Base-by-base conservation (phyloP, 2,797 vertebrate genomes). In the Antennarius maculatus region DNA sequence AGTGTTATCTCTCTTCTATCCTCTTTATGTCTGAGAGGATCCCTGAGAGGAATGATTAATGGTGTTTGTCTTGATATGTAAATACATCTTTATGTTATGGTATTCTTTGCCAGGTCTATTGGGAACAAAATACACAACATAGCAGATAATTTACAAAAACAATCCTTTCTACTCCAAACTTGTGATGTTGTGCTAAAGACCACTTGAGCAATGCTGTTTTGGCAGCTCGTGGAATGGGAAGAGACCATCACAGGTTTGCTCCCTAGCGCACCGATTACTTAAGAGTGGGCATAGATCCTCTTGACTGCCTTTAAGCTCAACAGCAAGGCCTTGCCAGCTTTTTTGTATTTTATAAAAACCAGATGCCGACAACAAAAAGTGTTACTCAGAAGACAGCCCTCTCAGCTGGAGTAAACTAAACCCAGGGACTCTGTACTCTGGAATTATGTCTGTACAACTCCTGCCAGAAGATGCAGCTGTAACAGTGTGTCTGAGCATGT, bases 401-500 rank as follows among this genome's bases (percentile, higher is more conserved):
- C 65, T 77, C 68, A 77, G 60, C 55, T 52, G 73, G 61, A 71
- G 65, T 71, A 63, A 86, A 81, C 69, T 12, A 67, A 80, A 82
- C 65, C 79, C 59, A 48, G 71, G 74, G 27, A 68, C 59, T 79
- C 54, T 63, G 59, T 74, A n/a, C 73, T 78, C 76, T 76, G 59
- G 52, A 60, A 66, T 65, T 74, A 68, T 72, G 53, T 76, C 68
- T 79, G 63, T 47, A 45, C 18, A 63, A 66, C 41, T 61, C 28
- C 61, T 68, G 70, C 74, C 82, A 81, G 65, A 62, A 81, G 61
- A 65, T 68, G 63, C 83, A 80, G 80, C 81, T 81, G 84, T 76
- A 78, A 77, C 54, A 53, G 50, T 56, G 69, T 54, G 31, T 75
- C 27, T 50, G 23, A 31, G 47, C 12, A 9, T 59, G 54, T 54